Evolutionary conservation across 1,140 invertebrate species (phyloP).

Genomic region (Drosophila sp.): DNA sequence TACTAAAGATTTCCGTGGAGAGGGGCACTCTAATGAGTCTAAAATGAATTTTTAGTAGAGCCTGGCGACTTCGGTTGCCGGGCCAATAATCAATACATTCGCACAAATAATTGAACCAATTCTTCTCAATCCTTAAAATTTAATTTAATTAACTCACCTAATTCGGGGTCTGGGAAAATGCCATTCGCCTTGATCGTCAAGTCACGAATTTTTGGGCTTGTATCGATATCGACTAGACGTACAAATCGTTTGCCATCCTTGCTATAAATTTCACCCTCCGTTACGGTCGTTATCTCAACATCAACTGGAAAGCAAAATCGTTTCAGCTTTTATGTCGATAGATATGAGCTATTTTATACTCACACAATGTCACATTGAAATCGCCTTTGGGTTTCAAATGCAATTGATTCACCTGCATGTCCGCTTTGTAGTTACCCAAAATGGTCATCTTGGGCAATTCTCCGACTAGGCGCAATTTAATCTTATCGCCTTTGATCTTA

Average conservation of each 20-base stretch:
- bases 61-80: conserved; percentile 22
- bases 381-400: conserved; percentile 72
- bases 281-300: conserved; percentile 48
- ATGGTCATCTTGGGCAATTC: conserved; percentile 61
- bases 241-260: conserved; percentile 65
- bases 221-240: conserved; percentile 54
- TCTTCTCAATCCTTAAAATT: neutral
- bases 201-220: conserved; percentile 62
- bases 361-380: conserved; percentile 76
- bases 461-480: conserved; percentile 41
- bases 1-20: conserved; percentile 84
- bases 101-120: conserved; percentile 47
- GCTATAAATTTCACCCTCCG: conserved; percentile 59
- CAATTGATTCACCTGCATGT: conserved; percentile 69
- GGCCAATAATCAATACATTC: conserved; percentile 43
- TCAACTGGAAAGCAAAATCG: conserved; percentile 43
- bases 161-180: conserved; percentile 74
- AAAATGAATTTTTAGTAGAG: conserved; percentile 43
- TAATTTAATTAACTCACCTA: conserved; percentile 65
- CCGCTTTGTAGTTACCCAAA: conserved; percentile 76
- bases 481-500: conserved; percentile 50
- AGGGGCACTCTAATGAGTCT: conserved; percentile 62
- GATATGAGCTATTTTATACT: conserved; percentile 22
- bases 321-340: neutral
- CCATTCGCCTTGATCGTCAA: conserved; percentile 73